Conservation (phyloP, 2,113 vertebrate genomes). For the Vulpes vulpes region DNA sequence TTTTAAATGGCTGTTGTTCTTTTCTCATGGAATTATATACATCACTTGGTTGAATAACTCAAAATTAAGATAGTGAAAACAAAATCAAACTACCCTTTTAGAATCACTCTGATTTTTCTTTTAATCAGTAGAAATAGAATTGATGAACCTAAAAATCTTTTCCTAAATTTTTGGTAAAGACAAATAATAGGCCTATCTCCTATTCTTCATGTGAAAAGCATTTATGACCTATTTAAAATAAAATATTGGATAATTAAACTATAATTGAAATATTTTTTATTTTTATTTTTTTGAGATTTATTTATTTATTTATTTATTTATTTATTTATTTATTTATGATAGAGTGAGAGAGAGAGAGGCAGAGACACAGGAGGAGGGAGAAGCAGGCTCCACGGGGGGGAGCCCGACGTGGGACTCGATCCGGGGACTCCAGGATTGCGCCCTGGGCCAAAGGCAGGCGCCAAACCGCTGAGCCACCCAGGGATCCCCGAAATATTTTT, state of each 20-base stretch:
- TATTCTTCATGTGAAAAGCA: not conserved
- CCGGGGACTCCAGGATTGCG: too few species aligned
- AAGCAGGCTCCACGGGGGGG: too few species aligned
- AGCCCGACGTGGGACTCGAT: too few species aligned
- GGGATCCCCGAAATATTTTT: too few species aligned
- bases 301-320: too few species aligned
- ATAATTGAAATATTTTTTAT: not conserved
- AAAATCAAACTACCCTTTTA: not conserved
- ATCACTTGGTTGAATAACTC: not conserved
- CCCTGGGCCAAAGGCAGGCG: too few species aligned
- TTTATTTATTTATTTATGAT: too few species aligned
- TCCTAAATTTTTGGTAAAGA: constrained; percentile 1
- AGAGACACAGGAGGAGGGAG: too few species aligned
- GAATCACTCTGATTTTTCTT: not conserved
- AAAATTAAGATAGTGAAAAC: not conserved
- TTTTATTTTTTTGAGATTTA: too few species aligned
- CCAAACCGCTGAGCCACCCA: too few species aligned
- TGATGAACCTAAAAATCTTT: not conserved
- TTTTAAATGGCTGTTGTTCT: not conserved
- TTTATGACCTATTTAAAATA: not conserved
- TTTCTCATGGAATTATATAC: not conserved
- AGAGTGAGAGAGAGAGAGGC: too few species aligned
- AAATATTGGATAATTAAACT: constrained; percentile 33
- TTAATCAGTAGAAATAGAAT: not conserved
- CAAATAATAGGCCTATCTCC: not conserved